phyloP scores from a whole-genome alignment of 92 coral and sea anemone genomes.

The Micromussa lordhowensis region DNA sequence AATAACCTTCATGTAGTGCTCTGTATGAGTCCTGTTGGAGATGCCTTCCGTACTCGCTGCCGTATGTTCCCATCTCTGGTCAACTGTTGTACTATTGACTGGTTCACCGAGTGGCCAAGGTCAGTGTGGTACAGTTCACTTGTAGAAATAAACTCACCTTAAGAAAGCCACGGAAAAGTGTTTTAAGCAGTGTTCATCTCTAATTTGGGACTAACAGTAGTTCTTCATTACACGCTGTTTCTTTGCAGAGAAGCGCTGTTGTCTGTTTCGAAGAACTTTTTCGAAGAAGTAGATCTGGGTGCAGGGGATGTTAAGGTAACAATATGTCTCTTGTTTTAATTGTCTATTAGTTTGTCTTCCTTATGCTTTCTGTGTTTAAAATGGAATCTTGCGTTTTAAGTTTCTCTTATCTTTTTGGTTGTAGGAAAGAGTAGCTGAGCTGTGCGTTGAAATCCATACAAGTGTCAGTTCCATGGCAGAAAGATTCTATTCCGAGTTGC shows the following conservation, averaged over 20 bases:
- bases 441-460: conserved; percentile 97
- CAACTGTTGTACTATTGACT: conserved; percentile 97
- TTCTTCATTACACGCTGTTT: neutral
- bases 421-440: conserved; percentile 90
- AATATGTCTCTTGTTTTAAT: neutral
- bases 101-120: conserved; percentile 99
- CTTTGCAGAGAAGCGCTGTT: conserved; percentile 89
- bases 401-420: neutral
- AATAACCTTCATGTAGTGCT: conserved; percentile 97
- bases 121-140: conserved; percentile 7
- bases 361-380: neutral
- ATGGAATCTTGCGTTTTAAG: neutral
- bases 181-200: neutral
- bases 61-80: conserved; percentile 98
- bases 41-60: conserved; percentile 97
- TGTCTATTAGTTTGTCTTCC: neutral
- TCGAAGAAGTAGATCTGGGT: conserved; percentile 97
- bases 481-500: conserved; percentile 88
- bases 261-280: conserved; percentile 94
- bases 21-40: conserved; percentile 99
- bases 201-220: neutral
- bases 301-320: conserved; percentile 93
- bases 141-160: neutral
- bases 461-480: conserved; percentile 97
- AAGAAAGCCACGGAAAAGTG: neutral